Percentiles rank a stretch among this genome's conserved stretches.
Evolutionary conservation across 1,140 invertebrate genomes (phyloP).

Genomic region (Limonius californicus): DNA sequence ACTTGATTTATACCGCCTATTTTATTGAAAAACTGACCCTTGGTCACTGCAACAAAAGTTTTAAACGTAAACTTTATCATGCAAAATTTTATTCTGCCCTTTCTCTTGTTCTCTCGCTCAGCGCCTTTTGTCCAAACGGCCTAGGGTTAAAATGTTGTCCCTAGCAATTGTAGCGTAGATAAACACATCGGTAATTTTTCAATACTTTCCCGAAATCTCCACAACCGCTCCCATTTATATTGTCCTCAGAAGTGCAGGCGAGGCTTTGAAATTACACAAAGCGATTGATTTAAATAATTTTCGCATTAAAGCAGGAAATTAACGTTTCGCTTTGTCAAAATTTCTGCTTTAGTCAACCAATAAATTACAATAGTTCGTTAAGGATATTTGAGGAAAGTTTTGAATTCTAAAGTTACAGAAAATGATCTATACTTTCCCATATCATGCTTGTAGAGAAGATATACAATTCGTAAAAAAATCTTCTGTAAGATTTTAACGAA

Average conservation of each 20-base stretch:
- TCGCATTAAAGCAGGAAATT: too few species aligned
- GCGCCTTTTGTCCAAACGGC: constrained; percentile 37
- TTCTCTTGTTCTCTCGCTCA: constrained; percentile 33
- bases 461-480: too few species aligned
- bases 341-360: too few species aligned
- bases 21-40: constrained; percentile 45
- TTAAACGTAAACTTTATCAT: constrained; percentile 36
- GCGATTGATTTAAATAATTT: too few species aligned
- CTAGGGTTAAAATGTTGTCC: constrained; percentile 46
- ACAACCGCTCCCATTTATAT: constrained; percentile 3
- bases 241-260: not conserved
- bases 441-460: too few species aligned
- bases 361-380: too few species aligned
- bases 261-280: not conserved
- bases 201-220: constrained; percentile 33
- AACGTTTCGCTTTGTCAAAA: too few species aligned
- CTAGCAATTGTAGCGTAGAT: constrained; percentile 44
- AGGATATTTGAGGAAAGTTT: too few species aligned
- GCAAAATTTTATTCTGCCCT: constrained; percentile 41
- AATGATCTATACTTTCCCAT: too few species aligned
- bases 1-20: constrained; percentile 46
- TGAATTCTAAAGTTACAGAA: too few species aligned
- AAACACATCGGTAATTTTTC: constrained; percentile 46
- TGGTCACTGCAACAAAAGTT: constrained; percentile 38
- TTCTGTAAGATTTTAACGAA: too few species aligned